Base-by-base conservation (phyloP, 2,888 invertebrate genomes). In the Invenusta paracnida region DNA sequence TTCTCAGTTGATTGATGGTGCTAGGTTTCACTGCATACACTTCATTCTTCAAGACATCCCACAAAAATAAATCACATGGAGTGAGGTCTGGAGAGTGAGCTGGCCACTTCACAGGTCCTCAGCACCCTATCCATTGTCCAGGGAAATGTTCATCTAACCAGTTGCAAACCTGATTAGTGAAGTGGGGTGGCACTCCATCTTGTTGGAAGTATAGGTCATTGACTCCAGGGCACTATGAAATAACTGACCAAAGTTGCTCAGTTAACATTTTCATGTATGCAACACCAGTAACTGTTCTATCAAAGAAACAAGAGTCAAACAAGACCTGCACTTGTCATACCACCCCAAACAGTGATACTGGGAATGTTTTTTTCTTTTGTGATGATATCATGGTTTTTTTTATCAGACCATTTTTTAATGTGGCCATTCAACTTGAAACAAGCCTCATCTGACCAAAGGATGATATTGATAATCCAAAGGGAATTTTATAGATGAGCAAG, bases 151-250 rank as follows among this genome's bases (percentile, higher is more conserved):
- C 82, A 82, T 82, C 82, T 30, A 82, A 30, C 31, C 31, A 82
- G 29, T 11, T 30, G 29, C 82, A 23, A 29, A 82, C 31, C 29
- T 30, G n/a, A 2, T 29, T 82, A 17, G 82, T 28, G 27, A 13
- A 82, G 23, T 82, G 82, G 2, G 29, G n/a, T 5, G 82, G 29
- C n/a, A 28, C 82, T 30, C n/a, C n/a, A 82, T 82, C 82, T 30
- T 82, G 82, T n/a, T 82, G 82, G 31, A 82, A 82, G 31, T 82
- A 82, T 30, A 82, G 82, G 31, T 82, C 82, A 2, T 82, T 30
- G 29, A 82, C 82, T 82, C 82, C 82, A 13, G n/a, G 29, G 30
- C 31, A 2, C 29, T 82, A 28, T 5, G 29, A 30, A 30, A 82
- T 30, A 30, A 82, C 30, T 82, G 82, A 28, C 29, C 29, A 82